Conservation (phyloP, 1,140 invertebrate genomes). For the Paralvinella palmiformis region DNA sequence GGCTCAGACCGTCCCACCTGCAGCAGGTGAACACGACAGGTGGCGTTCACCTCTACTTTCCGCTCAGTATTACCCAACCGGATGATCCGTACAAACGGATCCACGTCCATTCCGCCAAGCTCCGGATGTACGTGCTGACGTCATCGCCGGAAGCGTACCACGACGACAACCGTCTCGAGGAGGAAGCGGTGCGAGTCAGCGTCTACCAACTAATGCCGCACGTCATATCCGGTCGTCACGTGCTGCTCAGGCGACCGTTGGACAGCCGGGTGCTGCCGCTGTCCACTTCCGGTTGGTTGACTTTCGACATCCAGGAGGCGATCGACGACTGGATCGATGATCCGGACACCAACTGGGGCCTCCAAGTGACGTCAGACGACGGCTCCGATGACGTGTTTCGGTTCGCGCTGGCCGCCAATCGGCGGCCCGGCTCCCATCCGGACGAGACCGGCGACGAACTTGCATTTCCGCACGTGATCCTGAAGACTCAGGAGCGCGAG, state of each 20-base stretch:
- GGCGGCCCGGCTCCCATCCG: conserved; percentile 9
- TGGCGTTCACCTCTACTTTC: conserved; percentile 13
- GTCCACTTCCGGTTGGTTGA: conserved; percentile 16
- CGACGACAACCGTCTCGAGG: conserved; percentile 6
- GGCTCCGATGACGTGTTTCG: too few species aligned
- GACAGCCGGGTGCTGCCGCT: conserved; percentile 15
- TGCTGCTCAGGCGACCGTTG: conserved; percentile 8
- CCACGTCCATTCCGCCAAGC: conserved; percentile 15
- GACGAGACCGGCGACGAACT: neutral
- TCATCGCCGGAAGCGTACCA: conserved; percentile 12
- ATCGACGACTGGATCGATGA: conserved; percentile 20
- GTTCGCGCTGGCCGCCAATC: conserved; percentile 7
- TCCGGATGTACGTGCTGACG: conserved; percentile 15
- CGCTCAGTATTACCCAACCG: conserved; percentile 19
- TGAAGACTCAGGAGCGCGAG: neutral
- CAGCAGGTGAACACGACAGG: too few species aligned
- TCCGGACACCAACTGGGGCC: conserved; percentile 18
- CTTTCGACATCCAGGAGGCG: conserved; percentile 20
- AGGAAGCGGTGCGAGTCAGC: conserved; percentile 10
- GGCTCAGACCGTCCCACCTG: too few species aligned
- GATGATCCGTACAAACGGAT: conserved; percentile 14
- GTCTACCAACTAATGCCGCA: conserved; percentile 17
- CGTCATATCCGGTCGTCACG: neutral
- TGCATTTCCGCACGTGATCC: neutral
- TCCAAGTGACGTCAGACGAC: conserved; percentile 18